Conservation (phyloP, 1,140 invertebrate species). For the Drosophila serrata region DNA sequence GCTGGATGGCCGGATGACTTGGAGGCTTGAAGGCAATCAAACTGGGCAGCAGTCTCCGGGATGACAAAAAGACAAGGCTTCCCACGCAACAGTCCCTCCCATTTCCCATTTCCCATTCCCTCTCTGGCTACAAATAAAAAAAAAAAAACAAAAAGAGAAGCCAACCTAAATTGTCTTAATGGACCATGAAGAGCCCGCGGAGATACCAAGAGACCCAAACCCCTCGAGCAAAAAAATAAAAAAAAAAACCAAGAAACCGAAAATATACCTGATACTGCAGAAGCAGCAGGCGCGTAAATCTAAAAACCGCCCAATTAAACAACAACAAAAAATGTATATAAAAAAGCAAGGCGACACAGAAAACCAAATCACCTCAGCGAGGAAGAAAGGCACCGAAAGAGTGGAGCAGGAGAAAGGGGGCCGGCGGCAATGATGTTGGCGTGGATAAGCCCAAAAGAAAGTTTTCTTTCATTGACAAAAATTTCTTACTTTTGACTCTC, state of each 20-base stretch:
- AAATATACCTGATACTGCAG: conserved; percentile 38
- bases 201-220: conserved; percentile 32
- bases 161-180: conserved; percentile 81
- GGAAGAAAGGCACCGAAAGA: conserved; percentile 30
- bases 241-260: not conserved
- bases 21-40: conserved; percentile 58
- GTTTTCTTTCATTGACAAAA: conserved; percentile 82
- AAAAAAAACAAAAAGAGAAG: conserved; percentile 61
- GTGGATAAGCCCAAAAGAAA: conserved; percentile 79
- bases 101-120: conserved; percentile 1
- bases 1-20: conserved; percentile 16
- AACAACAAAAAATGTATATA: conserved; percentile 32
- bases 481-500: conserved; percentile 47
- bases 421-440: conserved; percentile 57
- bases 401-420: conserved; percentile 23
- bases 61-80: conserved; percentile 57
- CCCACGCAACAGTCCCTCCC: conserved; percentile 61
- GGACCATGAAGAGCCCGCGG: conserved; percentile 71
- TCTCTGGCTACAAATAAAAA: not conserved
- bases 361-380: conserved; percentile 36
- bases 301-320: conserved; percentile 75
- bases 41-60: conserved; percentile 46
- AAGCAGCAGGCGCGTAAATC: conserved; percentile 70
- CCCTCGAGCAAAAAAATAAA: conserved; percentile 4
- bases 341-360: conserved; percentile 45